These are phyloP conservation scores for Chymomyza caudatula DNA, from an alignment of 2,888 invertebrate genomes.

Conservation along the genomic window DNA sequence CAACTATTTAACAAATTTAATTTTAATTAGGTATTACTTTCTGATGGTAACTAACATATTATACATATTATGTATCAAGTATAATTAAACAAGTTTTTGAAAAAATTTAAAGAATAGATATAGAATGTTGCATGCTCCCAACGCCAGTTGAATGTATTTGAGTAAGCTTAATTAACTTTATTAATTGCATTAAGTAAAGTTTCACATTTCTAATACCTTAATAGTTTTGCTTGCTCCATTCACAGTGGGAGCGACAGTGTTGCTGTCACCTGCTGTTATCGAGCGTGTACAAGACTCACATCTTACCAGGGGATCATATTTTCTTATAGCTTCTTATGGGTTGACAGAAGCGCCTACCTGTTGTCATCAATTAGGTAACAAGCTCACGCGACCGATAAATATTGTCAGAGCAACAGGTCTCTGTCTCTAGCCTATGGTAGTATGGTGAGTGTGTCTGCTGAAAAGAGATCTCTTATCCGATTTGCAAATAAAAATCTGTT, in stretches of 20 bases:
- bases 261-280: conserved; percentile 48
- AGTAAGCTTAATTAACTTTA: too few species aligned
- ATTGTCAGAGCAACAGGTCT: conserved; percentile 27
- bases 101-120: too few species aligned
- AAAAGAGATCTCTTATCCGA: conserved; percentile 61
- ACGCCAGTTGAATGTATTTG: too few species aligned
- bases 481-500: conserved; percentile 67
- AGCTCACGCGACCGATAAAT: conserved; percentile 76
- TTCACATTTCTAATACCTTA: not conserved
- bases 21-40: too few species aligned
- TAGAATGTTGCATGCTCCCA: too few species aligned
- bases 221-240: not conserved
- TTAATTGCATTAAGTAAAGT: too few species aligned
- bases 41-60: too few species aligned
- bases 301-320: conserved; percentile 24
- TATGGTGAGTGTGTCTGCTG: not conserved
- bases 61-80: too few species aligned
- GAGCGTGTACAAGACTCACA: conserved; percentile 58
- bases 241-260: conserved; percentile 19
- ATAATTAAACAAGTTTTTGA: too few species aligned
- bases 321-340: conserved; percentile 15
- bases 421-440: not conserved
- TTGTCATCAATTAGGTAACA: conserved; percentile 77
- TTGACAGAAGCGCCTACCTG: conserved; percentile 76
- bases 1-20: too few species aligned